A percentile compares a stretch with the other conserved stretches of the same genome.
phyloP scores from a whole-genome alignment of 2,888 invertebrate genomes.

The Dyspetes luteomarginatus region DNA sequence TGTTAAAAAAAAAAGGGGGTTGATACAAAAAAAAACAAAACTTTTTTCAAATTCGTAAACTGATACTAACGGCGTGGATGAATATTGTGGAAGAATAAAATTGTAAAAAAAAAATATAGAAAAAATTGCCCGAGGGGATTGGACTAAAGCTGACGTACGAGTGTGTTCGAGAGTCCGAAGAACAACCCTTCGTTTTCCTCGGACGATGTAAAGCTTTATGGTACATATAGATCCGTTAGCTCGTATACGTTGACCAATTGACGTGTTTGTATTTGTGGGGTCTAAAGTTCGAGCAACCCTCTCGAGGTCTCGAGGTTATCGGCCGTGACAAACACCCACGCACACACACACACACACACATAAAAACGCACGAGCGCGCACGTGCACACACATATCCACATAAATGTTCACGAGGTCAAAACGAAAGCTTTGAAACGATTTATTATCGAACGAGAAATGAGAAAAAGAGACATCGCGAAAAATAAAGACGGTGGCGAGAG shows the following conservation, averaged over 20 bases:
- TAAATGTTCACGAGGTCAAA: conserved; percentile 16
- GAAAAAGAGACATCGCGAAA: conserved; percentile 10
- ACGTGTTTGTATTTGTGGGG: conserved; percentile 1
- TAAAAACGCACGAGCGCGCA: conserved; percentile 5
- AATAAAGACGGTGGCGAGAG: neutral
- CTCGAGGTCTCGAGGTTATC: conserved; percentile 63
- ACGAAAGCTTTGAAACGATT: conserved; percentile 42
- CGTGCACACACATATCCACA: neutral
- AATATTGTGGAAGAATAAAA: too few species aligned
- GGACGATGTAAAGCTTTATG: conserved; percentile 17
- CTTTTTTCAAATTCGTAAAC: too few species aligned
- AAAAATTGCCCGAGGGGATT: neutral
- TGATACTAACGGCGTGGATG: too few species aligned
- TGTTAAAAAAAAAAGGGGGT: too few species aligned
- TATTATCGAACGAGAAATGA: conserved; percentile 49
- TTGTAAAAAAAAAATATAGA: neutral
- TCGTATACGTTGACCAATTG: neutral
- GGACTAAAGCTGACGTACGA: conserved; percentile 3
- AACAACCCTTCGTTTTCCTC: conserved; percentile 1
- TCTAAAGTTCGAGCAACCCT: conserved; percentile 59
- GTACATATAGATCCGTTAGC: neutral
- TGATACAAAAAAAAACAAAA: neutral
- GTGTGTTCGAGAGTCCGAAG: neutral
- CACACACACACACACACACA: neutral
- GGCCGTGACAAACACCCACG: conserved; percentile 47